phyloP scores from a whole-genome alignment of 2,797 vertebrate genomes.

The Liparis tanakae region DNA sequence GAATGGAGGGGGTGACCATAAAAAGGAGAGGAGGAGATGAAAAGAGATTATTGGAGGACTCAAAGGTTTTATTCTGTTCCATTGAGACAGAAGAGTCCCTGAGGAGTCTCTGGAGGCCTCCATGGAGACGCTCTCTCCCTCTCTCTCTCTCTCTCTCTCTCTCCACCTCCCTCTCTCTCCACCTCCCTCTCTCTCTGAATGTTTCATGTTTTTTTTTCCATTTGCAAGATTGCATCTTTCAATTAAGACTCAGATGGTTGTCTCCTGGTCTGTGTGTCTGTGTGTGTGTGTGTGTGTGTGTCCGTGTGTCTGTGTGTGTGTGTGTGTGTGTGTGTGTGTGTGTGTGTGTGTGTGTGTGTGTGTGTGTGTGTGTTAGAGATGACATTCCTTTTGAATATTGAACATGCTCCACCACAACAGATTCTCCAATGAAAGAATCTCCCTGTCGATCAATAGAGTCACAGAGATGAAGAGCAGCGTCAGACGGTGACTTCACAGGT shows the following conservation, averaged over 20 bases:
- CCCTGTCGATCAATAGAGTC: too few species aligned
- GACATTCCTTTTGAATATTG: constrained; percentile 36
- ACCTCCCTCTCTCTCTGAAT: constrained; percentile 47
- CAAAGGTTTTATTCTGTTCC: constrained; percentile 9
- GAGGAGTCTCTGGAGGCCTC: constrained; percentile 56
- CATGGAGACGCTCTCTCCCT: background rate
- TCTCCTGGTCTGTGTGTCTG: constrained; percentile 36
- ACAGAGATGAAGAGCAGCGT: too few species aligned
- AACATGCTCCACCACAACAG: constrained; percentile 7
- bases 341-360: too few species aligned
- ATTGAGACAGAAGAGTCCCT: constrained; percentile 46
- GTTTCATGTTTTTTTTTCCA: constrained; percentile 72
- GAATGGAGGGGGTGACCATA: constrained; percentile 4
- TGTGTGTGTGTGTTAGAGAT: constrained; percentile 17
- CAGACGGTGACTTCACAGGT: too few species aligned
- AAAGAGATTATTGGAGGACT: constrained; percentile 36
- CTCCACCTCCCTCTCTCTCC: background rate
- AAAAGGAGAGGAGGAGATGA: constrained; percentile 12
- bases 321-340: too few species aligned
- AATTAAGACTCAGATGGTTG: constrained; percentile 76
- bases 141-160: background rate
- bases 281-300: too few species aligned
- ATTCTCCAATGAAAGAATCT: constrained; percentile 6
- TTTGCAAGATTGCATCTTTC: constrained; percentile 80
- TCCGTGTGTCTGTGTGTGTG: background rate